A percentile compares a stretch with the other conserved stretches of the same genome.
Evolutionary conservation across 2,797 vertebrate species (phyloP).

Genomic region (Hippocampus kuda): DNA sequence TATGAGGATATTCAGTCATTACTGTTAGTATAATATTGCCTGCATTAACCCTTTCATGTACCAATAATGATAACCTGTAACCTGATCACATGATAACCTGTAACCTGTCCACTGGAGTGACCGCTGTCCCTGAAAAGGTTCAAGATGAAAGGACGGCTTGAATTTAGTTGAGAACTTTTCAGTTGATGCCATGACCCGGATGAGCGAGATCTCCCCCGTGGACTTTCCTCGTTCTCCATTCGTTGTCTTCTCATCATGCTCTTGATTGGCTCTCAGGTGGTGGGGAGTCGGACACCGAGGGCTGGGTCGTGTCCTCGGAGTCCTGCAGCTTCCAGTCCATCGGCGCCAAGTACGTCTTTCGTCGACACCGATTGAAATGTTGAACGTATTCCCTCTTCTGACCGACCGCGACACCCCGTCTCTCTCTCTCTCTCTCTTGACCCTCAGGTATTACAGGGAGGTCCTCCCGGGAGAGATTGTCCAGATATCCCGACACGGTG

Average conservation of each 20-base stretch:
- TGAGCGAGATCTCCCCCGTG: neutral
- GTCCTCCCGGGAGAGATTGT: conserved; percentile 94
- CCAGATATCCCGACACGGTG: conserved; percentile 83
- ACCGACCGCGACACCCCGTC: neutral
- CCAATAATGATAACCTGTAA: no score
- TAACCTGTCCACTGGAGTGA: no score
- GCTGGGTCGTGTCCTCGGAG: conserved; percentile 97
- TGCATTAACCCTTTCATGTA: no score
- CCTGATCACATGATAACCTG: no score
- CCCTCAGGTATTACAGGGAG: conserved; percentile 85
- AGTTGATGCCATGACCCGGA: no score
- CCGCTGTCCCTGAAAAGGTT: no score
- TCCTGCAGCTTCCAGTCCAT: conserved; percentile 99
- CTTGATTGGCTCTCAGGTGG: conserved; percentile 55
- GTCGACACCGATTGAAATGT: neutral
- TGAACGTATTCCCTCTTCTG: neutral
- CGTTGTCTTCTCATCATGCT: conserved; percentile 20
- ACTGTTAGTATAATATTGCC: no score
- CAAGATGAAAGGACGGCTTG: no score
- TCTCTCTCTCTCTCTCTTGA: neutral
- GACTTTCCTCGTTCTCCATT: neutral
- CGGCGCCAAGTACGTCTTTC: conserved; percentile 80
- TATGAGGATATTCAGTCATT: no score
- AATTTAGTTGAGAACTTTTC: no score
- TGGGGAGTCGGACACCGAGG: conserved; percentile 81